Base-by-base conservation (phyloP, 2,113 vertebrate genomes). In the Pygoscelis adeliae region DNA sequence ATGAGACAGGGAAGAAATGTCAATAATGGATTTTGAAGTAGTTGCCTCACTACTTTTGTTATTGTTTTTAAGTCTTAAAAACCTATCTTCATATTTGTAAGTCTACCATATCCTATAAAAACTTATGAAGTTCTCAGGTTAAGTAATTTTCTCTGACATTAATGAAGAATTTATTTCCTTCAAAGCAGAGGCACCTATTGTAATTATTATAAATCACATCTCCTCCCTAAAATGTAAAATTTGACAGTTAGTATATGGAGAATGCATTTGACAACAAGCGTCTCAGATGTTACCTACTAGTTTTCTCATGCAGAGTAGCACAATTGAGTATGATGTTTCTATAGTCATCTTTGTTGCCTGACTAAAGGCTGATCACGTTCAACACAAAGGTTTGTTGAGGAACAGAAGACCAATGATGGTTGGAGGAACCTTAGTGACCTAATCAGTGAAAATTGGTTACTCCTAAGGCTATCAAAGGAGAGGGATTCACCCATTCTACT, bases 381-480 rank as follows among this genome's bases (percentile, higher is more conserved):
- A 56, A 49, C 36, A 21, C 8, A 42, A 56, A 46, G 25, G 15
- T 4, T 63, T 23, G 12, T 25, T 30, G 53, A 72, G 44, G 22
- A 93, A 36, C 19, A 36, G 18, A 20, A 56, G 25, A 19, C 5
- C 52, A 40, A 3, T 0, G 3, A 61, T 15, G 13, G 5, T 0
- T 61, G 29, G 25, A 66, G 40, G n/a, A 95, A 76, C 10, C 11
- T 72, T n/a, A 40, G 17, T 55, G 40, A 80, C 8, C 30, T 49
- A 46, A 7, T 52, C 15, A 40, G 47, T 52, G 36, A 46, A 77
- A 78, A 87, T 3, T 72, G 32, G 38, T 25, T 46, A 50, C 11
- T 46, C 18, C 13, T 77, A 38, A 87, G 20, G 16, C 30, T 61
- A 3, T 15, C 12, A 44, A 9, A 80, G n/a, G 42, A 78, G 49